Percentiles rank a stretch among this genome's conserved stretches.
Conservation (phyloP, 2,888 invertebrate genomes). For the Athalia cordata region DNA sequence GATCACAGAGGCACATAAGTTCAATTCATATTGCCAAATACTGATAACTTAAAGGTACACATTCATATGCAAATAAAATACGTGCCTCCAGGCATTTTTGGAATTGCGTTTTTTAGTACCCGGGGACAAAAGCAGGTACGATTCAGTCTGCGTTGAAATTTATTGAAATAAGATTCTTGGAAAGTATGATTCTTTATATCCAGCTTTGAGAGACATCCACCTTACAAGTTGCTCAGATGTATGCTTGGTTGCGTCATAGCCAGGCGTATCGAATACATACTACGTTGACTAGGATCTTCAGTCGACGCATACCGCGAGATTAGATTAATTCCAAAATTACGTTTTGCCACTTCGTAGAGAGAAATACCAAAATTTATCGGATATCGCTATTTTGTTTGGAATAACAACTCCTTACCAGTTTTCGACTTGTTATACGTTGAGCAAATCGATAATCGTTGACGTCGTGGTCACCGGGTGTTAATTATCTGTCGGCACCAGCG, state of each 20-base stretch:
- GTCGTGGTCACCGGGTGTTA: conserved; percentile 42
- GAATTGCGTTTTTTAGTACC: background rate
- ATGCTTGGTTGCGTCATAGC: conserved; percentile 25
- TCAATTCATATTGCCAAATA: conserved; percentile 24
- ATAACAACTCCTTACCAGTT: conserved; percentile 10
- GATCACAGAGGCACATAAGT: conserved; percentile 14
- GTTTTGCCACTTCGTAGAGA: too few relatives aligned
- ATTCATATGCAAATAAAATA: conserved; percentile 3
- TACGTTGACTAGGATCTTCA: too few relatives aligned
- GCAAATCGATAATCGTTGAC: conserved; percentile 38
- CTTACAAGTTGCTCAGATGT: conserved; percentile 1
- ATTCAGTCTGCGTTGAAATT: background rate
- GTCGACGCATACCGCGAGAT: too few relatives aligned
- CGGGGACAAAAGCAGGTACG: background rate
- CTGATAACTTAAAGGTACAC: conserved; percentile 20
- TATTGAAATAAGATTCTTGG: background rate
- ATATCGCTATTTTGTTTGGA: background rate
- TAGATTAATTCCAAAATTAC: too few relatives aligned
- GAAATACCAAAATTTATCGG: too few relatives aligned
- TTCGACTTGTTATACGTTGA: conserved; percentile 11
- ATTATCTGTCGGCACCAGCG: conserved; percentile 48
- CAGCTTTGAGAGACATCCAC: background rate
- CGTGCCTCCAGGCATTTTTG: conserved; percentile 25
- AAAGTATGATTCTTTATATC: too few relatives aligned
- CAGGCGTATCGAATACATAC: background rate